Conservation (phyloP, 2,797 vertebrate genomes). For the Anguilla anguilla region DNA sequence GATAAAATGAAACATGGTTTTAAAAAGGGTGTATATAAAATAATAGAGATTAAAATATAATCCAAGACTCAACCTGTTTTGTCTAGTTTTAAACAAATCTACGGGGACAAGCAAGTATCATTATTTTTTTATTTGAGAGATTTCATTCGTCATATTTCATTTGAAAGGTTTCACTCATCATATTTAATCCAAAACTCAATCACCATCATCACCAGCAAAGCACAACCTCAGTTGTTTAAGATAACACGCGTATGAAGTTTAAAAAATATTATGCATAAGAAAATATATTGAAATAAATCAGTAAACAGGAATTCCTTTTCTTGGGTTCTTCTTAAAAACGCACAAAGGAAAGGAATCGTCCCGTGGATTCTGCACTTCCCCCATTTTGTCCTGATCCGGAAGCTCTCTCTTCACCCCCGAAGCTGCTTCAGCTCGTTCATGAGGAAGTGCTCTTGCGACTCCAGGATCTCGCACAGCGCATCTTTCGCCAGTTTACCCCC, state of each 20-base stretch:
- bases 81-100: too few relatives aligned
- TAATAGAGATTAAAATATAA: too few relatives aligned
- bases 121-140: too few relatives aligned
- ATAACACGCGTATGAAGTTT: neutral
- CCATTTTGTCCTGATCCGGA: neutral
- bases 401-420: neutral
- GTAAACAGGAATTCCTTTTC: neutral
- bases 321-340: neutral
- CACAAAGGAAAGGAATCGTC: neutral
- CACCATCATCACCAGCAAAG: too few relatives aligned
- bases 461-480: conserved; percentile 48
- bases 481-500: conserved; percentile 31
- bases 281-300: neutral
- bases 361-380: neutral
- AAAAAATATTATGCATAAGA: neutral
- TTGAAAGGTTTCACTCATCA: too few relatives aligned
- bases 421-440: conserved; percentile 42
- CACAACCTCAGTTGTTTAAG: too few relatives aligned
- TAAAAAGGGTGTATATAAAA: too few relatives aligned
- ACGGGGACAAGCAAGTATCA: too few relatives aligned
- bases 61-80: too few relatives aligned
- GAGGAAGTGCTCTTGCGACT: neutral
- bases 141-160: too few relatives aligned
- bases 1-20: too few relatives aligned
- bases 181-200: too few relatives aligned